Base-by-base conservation (phyloP, 2,888 invertebrate genomes). In the Rugalucina vietnamica region DNA sequence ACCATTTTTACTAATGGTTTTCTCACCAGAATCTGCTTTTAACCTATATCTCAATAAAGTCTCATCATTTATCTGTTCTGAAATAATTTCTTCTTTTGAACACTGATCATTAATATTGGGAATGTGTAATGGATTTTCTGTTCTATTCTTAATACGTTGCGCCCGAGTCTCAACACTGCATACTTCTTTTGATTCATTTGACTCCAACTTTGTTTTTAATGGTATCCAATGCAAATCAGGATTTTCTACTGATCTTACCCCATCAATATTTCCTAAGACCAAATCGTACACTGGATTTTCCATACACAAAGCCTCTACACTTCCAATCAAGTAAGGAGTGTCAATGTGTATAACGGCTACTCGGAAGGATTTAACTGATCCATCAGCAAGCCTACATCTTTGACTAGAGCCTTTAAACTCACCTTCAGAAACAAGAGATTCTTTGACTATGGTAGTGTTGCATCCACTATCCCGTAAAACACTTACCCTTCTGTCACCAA, bases 391-490 rank as follows among this genome's bases (percentile, higher is more conserved):
- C 27, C 76, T 49, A 76, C 82, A 87, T 24, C 10, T 10, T 14
- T 78, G 71, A 1, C 18, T 32, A 34, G 79, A 27, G 8, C 81
- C 86, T 21, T 80, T 87, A 0, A 82, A 54, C 24, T 77, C 70
- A 37, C 57, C 43, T 21, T 43, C 34, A 1, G 18, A n/a, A 29
- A 85, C 83, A n/a, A 88, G 50, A 14, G 43, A n/a, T 36, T 29
- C 29, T 37, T 74, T 81, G 1, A 88, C 79, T 0, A 84, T 76
- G n/a, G 76, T 78, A 0, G 77, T 70, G 72, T 72, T 82, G 72
- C 82, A 86, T 0, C 82, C 85, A 37, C 75, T 85, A 27, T 87
- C 85, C 27, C 87, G 37, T 27, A 87, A 39, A 0, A 82, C 80
- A 24, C 12, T 54, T 8, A 82, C 76, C 5, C 10, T 5, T 1